A percentile compares a stretch with the other conserved stretches of the same genome.
phyloP scores from a whole-genome alignment of 2,797 vertebrate genomes.

The Girardinus metallicus region DNA sequence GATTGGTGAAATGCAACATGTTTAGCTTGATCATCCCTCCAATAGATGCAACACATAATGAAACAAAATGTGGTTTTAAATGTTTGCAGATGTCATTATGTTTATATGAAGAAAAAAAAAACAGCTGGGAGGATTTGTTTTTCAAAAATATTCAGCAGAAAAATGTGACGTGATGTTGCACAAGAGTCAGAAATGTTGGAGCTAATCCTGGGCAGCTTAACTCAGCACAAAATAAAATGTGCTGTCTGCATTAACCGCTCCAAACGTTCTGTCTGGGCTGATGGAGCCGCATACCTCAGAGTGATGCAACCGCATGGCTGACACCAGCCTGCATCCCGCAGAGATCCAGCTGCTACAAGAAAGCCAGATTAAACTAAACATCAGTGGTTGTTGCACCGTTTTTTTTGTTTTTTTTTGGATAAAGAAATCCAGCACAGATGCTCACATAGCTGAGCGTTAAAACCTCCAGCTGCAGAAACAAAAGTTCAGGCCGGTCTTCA shows the following conservation, averaged over 20 bases:
- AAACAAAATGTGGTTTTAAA: neutral
- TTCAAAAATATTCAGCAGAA: constrained; percentile 14
- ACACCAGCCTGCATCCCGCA: constrained; percentile 11
- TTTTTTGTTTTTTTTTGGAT: constrained; percentile 7
- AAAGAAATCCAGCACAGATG: constrained; percentile 30
- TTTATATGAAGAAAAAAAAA: no score
- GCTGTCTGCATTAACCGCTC: constrained; percentile 52
- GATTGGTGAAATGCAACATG: neutral
- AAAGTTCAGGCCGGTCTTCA: constrained; percentile 42
- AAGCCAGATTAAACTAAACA: constrained; percentile 19
- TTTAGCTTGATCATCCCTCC: neutral
- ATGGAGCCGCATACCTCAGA: constrained; percentile 37
- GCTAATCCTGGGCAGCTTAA: constrained; percentile 39
- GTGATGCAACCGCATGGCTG: constrained; percentile 45
- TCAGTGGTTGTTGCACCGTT: neutral
- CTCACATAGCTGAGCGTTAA: constrained; percentile 4
- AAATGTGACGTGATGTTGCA: constrained; percentile 32
- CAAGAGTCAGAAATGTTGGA: constrained; percentile 27
- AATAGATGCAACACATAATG: neutral
- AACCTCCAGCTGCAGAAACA: constrained; percentile 67
- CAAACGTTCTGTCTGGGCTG: constrained; percentile 47
- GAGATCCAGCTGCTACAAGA: constrained; percentile 30
- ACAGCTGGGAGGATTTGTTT: neutral
- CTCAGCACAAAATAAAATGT: constrained; percentile 54
- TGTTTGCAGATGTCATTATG: neutral